Base-by-base conservation (phyloP, 2,888 invertebrate genomes). In the Lycophotia porphyrea region DNA sequence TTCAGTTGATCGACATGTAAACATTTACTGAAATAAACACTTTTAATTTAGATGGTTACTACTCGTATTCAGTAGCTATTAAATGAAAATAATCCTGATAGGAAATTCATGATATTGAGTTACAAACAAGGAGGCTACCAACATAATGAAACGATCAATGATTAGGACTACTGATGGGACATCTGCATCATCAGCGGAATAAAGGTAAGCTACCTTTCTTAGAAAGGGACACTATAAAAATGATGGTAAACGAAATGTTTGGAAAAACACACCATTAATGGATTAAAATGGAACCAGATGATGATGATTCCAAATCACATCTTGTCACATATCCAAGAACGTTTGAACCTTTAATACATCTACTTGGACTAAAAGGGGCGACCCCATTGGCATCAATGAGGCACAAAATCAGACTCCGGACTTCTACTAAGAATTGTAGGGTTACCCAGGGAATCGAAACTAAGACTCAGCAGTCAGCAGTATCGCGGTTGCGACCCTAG, bases 401-500 rank as follows among this genome's bases (percentile, higher is more conserved):
- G 5, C 5, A 27, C 13, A 55, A 55, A 27, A 27, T 27, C 15
- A 52, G 13, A 52, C 13, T 8, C n/a, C n/a, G 8, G n/a, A 52
- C 11, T 52, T 49, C 4, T 11, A 49, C 24, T n/a, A 13, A n/a
- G 5, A 55, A 27, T 55, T 5, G n/a, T 27, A 60, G 11, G 7
- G 0, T 21, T 60, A 9, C 4, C 21, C 11, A 24, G 24, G 34
- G 5, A 34, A 61, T 34, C 24, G 24, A 39, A 21, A 1, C 21
- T 9, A 21, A 18, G 11, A 64, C 21, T 18, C 11, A 18, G 21
- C 39, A 5, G 9, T 18, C 5, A 5, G 39, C 8, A 2, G 2
- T 39, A n/a, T n/a, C 0, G 5, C 5, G 1, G 5, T n/a, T n/a
- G 2, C 5, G 18, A 27, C n/a, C 9, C 2, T 21, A 21, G 4